Conservation (phyloP, 1,140 invertebrate genomes). For the Bombus vancouverensis region DNA sequence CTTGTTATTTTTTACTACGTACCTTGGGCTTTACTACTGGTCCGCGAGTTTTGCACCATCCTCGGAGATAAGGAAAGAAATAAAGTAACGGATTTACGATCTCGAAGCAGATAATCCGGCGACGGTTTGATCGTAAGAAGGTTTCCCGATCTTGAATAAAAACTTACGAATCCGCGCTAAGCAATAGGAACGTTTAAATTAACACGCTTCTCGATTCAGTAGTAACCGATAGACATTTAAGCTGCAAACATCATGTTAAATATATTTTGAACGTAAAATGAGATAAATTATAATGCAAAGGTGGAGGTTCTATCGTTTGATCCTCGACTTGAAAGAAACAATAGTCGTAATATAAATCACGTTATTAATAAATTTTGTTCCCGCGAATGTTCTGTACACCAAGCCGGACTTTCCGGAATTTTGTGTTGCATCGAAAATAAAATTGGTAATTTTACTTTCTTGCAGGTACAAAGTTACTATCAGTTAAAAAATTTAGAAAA, state of each 20-base stretch:
- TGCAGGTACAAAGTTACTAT: no score
- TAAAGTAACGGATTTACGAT: conserved; percentile 57
- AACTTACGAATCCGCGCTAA: not conserved
- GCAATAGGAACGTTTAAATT: not conserved
- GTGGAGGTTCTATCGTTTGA: no score
- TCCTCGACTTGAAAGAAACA: no score
- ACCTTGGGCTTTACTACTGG: conserved; percentile 51
- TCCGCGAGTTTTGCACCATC: conserved; percentile 56
- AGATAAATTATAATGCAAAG: no score
- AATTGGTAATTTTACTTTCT: no score
- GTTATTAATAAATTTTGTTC: no score
- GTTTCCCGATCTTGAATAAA: conserved; percentile 17
- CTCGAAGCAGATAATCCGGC: conserved; percentile 19
- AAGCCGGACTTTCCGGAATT: no score
- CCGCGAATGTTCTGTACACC: no score
- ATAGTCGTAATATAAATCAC: no score
- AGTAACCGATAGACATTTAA: not conserved
- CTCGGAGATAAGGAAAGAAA: conserved; percentile 48
- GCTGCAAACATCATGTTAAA: not conserved
- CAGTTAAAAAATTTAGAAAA: not conserved
- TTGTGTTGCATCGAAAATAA: not conserved
- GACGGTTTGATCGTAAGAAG: not conserved
- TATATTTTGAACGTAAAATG: not conserved
- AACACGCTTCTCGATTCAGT: not conserved
- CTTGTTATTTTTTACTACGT: conserved; percentile 78